phyloP scores from a whole-genome alignment of 2,113 vertebrate species.

The Pelusios castaneus region DNA sequence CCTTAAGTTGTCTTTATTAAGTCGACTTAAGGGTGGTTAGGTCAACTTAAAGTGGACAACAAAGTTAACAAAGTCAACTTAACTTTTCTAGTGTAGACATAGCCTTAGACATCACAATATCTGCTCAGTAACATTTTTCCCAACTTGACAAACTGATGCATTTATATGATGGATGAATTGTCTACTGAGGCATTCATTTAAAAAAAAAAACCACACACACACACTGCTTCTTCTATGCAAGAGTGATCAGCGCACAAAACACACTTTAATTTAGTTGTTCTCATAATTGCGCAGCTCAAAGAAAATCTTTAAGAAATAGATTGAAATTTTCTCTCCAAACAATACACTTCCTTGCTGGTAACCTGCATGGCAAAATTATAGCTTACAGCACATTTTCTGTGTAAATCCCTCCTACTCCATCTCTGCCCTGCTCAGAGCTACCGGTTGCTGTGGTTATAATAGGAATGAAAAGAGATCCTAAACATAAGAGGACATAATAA shows the following conservation, averaged over 20 bases:
- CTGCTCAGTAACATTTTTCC: constrained; percentile 46
- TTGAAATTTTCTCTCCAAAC: constrained; percentile 45
- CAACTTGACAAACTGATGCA: constrained; percentile 53
- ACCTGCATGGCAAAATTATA: constrained; percentile 59
- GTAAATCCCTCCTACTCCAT: constrained; percentile 52
- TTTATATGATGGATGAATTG: constrained; percentile 49
- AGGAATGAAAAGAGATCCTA: constrained; percentile 15
- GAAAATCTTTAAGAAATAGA: constrained; percentile 23
- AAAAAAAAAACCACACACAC: no score
- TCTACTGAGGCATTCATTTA: constrained; percentile 53
- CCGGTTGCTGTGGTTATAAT: constrained; percentile 47
- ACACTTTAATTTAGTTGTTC: constrained; percentile 49
- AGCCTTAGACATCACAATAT: constrained; percentile 48
- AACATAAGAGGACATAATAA: background rate
- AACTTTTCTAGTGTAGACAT: no score
- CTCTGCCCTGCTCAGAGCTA: constrained; percentile 49
- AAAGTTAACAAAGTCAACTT: no score
- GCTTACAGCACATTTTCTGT: constrained; percentile 55
- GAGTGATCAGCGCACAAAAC: constrained; percentile 43
- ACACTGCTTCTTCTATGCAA: constrained; percentile 15
- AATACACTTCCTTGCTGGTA: constrained; percentile 51
- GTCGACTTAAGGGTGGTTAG: no score
- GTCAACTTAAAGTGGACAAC: no score
- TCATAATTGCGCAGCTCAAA: background rate
- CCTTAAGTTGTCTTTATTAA: no score